Base-by-base conservation (phyloP, 2,113 vertebrate genomes). In the Chaenocephalus aceratus region DNA sequence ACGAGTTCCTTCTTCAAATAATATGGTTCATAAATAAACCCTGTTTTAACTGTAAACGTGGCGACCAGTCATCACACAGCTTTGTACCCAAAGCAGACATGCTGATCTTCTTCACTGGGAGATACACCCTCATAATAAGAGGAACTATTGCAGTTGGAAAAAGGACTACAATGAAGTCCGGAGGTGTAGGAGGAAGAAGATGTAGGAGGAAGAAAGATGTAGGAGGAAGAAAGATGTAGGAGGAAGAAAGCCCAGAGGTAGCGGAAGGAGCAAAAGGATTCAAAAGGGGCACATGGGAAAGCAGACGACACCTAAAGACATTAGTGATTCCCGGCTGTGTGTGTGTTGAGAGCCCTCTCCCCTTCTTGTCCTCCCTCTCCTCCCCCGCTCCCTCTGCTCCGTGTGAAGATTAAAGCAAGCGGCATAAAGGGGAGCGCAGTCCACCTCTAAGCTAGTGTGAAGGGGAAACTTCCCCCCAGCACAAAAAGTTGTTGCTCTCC, bases 371-470 rank as follows among this genome's bases (percentile, higher is more conserved):
- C 83, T 68, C 79, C 66, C 62, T 74, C 62, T 1, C 53, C 53
- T 83, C 80, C 78, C 59, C 6, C 51, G 16, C 73, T 87, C 83
- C 72, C 85, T 52, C 80, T 2, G 66, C 78, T 84, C 76, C 15
- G 73, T 77, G 80, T 72, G 84, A 60, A 90, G 91, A 93, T 93
- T 90, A 93, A 89, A 88, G 82, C 66, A 15, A 63, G 81, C 36
- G 10, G 65, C 71, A 83, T 73, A 80, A 89, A 90, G 85, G 77
- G 49, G 68, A 75, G 77, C 81, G 84, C 75, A 5, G 86, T 92
- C 89, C 92, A 92, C 92, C 92, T 91, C 90, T 95, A 94, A 94
- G 88, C 88, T 58, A 72, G 84, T 93, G 93, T 95, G 94, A 95
- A 95, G 94, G 93, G 84, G 91, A 95, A 94, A 93, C 84, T 94